These are phyloP conservation scores for Myotis findleyi DNA, from an alignment of 2,797 vertebrate genomes.

Conservation along the genomic window DNA sequence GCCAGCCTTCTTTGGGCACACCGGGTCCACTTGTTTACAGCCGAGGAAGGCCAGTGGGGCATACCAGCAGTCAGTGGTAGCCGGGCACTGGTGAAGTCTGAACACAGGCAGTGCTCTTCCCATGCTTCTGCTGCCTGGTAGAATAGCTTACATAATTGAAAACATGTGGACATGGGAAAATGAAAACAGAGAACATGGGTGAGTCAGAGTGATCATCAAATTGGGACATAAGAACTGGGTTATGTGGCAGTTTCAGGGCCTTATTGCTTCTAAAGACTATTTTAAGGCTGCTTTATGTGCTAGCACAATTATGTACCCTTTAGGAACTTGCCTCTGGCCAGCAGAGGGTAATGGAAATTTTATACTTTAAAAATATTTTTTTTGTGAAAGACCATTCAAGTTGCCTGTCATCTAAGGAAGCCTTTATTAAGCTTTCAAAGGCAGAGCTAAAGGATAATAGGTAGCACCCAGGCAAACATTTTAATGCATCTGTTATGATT, in stretches of 20 bases:
- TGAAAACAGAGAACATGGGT: not conserved
- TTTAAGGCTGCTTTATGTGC: not conserved
- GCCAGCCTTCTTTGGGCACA: not conserved
- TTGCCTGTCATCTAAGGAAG: conserved; percentile 40
- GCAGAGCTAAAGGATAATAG: conserved; percentile 44
- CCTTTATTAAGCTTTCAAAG: conserved; percentile 53
- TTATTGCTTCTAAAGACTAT: not conserved
- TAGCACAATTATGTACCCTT: not conserved
- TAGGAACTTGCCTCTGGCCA: not conserved
- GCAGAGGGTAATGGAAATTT: conserved; percentile 34
- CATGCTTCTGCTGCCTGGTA: not conserved
- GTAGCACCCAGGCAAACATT: not conserved
- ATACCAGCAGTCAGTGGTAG: not conserved
- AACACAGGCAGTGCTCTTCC: not conserved
- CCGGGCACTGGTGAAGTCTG: not conserved
- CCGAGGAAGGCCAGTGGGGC: not conserved
- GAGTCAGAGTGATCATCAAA: not conserved
- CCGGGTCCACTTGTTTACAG: not conserved
- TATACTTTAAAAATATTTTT: not conserved
- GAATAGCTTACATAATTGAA: not conserved
- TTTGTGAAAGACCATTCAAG: conserved; percentile 45
- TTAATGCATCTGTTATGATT: conserved; percentile 6
- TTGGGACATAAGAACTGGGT: not conserved
- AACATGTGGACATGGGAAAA: not conserved
- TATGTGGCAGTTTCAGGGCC: not conserved